A percentile compares a stretch with the other conserved stretches of the same genome.
Evolutionary conservation across 2,797 vertebrate genomes (phyloP).

Genomic region (Enteromius treurensis): DNA sequence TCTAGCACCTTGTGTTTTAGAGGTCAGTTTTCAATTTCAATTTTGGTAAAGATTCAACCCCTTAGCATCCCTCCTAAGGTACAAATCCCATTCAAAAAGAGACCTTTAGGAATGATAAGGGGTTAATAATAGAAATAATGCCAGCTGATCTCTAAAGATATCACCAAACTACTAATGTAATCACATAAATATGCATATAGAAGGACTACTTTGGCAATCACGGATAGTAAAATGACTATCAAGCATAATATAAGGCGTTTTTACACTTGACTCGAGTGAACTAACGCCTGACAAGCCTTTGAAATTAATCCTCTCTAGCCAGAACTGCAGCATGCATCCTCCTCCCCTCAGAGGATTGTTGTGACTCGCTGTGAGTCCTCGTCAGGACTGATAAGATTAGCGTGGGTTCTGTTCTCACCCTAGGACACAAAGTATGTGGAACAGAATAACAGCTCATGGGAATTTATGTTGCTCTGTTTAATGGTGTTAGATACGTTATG

Average conservation of each 20-base stretch:
- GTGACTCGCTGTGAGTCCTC: constrained; percentile 37
- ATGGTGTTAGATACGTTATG: constrained; percentile 34
- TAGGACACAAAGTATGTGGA: constrained; percentile 47
- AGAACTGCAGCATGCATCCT: constrained; percentile 42
- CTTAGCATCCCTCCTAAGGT: too few species aligned
- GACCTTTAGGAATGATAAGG: too few species aligned
- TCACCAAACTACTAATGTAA: constrained; percentile 31
- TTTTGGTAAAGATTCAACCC: not conserved
- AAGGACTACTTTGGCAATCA: constrained; percentile 20
- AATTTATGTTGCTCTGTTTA: constrained; percentile 51
- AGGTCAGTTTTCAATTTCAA: too few species aligned
- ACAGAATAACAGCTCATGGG: constrained; percentile 54
- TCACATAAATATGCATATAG: constrained; percentile 23
- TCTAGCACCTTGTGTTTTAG: not conserved
- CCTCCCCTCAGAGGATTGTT: constrained; percentile 43
- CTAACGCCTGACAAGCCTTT: constrained; percentile 44
- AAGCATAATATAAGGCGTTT: constrained; percentile 42
- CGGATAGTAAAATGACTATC: constrained; percentile 28
- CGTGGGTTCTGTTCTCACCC: constrained; percentile 53
- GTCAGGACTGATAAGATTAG: constrained; percentile 57
- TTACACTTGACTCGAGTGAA: constrained; percentile 31
- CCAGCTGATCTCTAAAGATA: not conserved
- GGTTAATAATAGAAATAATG: not conserved
- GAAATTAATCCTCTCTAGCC: constrained; percentile 56
- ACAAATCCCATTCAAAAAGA: too few species aligned